Conservation (phyloP, 2,888 invertebrate genomes). For the Clistopyga incitator region DNA sequence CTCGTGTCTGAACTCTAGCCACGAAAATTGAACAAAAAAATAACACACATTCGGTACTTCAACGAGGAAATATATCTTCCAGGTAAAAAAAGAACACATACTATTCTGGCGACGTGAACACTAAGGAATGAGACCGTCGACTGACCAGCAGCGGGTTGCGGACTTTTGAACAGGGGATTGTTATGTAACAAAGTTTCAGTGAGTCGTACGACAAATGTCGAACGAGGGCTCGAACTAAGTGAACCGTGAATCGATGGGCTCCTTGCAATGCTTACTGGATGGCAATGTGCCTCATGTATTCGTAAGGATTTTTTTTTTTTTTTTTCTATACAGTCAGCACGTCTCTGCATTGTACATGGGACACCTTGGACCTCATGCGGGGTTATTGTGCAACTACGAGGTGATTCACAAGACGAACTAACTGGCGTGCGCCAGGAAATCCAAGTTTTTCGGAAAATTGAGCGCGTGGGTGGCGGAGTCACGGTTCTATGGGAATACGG, state of each 20-base stretch:
- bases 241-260: constrained; percentile 82
- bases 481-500: constrained; percentile 43
- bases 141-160: constrained; percentile 53
- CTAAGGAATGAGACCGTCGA: constrained; percentile 48
- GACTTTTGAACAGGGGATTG: constrained; percentile 73
- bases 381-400: constrained; percentile 79
- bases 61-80: constrained; percentile 49
- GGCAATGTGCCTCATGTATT: constrained; percentile 65
- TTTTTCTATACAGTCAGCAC: constrained; percentile 67
- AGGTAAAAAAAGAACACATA: constrained; percentile 4
- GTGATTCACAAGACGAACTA: constrained; percentile 72
- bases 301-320: constrained; percentile 74
- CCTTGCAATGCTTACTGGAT: constrained; percentile 63
- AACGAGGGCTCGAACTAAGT: constrained; percentile 82
- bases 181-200: constrained; percentile 82
- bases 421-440: constrained; percentile 67
- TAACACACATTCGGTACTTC: constrained; percentile 21
- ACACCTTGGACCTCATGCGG: constrained; percentile 83
- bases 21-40: constrained; percentile 45
- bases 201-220: constrained; percentile 84
- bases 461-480: constrained; percentile 78
- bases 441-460: constrained; percentile 74
- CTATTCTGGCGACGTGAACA: constrained; percentile 24
- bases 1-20: constrained; percentile 31
- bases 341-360: constrained; percentile 71